Conservation (phyloP, 2,888 invertebrate genomes). For the Rhimphoctona megacephalus region DNA sequence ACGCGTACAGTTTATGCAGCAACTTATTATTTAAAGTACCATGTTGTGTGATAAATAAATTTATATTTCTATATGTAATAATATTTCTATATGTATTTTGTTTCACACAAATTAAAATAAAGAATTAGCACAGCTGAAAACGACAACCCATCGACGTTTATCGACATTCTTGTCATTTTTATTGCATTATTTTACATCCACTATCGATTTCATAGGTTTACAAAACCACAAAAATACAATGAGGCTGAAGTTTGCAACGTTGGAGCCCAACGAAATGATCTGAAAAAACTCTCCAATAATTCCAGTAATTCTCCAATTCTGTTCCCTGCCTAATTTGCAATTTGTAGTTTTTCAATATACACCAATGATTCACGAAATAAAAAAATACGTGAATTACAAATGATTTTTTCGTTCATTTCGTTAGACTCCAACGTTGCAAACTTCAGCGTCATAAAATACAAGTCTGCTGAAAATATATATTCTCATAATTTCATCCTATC, state of each 20-base stretch:
- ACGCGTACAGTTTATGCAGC: constrained; percentile 33
- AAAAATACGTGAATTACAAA: no score
- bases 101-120: neutral
- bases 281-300: no score
- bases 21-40: constrained; percentile 22
- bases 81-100: constrained; percentile 37
- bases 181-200: neutral
- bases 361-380: no score
- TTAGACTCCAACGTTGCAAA: no score
- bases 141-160: neutral
- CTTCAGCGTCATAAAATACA: no score
- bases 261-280: no score
- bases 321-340: no score
- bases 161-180: neutral
- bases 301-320: no score
- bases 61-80: constrained; percentile 62
- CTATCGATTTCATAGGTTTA: neutral
- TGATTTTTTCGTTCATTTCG: no score
- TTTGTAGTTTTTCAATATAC: no score
- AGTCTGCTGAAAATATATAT: neutral
- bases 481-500: neutral
- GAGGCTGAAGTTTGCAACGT: no score
- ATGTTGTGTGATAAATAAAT: constrained; percentile 57
- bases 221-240: no score
- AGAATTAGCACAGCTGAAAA: neutral